Conservation (phyloP, 1,140 invertebrate species). For the Drosophila prosaltans region DNA sequence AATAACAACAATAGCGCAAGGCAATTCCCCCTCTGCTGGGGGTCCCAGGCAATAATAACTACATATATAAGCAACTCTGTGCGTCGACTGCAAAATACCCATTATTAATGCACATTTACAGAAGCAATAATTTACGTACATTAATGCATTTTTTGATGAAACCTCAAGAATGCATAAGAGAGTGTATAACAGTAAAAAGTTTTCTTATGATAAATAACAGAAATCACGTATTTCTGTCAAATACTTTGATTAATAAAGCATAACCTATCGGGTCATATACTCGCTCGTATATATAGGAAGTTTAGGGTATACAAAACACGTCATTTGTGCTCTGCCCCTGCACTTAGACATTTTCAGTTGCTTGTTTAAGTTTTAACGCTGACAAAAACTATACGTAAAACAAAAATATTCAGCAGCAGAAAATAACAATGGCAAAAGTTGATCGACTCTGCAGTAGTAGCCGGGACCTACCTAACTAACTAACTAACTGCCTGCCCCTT, state of each 20-base stretch:
- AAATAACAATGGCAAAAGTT: slow-evolving; percentile 63
- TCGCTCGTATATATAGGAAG: slow-evolving; percentile 2
- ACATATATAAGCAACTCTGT: slow-evolving; percentile 29
- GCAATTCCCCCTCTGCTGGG: slow-evolving; percentile 62
- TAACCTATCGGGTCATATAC: no score
- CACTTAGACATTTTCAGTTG: slow-evolving; percentile 60
- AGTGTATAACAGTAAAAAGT: no score
- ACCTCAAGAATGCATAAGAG: no score
- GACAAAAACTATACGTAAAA: slow-evolving; percentile 50
- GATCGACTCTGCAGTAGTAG: slow-evolving; percentile 12
- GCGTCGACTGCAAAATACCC: neutral
- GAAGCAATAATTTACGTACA: neutral
- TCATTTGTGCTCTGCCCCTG: slow-evolving; percentile 52
- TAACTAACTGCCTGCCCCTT: slow-evolving; percentile 20
- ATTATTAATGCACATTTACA: neutral
- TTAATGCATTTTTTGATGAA: no score
- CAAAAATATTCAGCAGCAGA: slow-evolving; percentile 31
- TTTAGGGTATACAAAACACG: slow-evolving; percentile 54
- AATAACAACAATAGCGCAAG: slow-evolving; percentile 41
- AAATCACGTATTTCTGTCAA: no score
- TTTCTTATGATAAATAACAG: no score
- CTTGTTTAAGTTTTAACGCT: slow-evolving; percentile 65
- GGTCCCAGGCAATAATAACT: slow-evolving; percentile 30
- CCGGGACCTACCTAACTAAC: neutral
- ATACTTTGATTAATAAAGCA: no score